Conservation (phyloP, 2,888 invertebrate genomes). For the Alviniconcha strummeri region DNA sequence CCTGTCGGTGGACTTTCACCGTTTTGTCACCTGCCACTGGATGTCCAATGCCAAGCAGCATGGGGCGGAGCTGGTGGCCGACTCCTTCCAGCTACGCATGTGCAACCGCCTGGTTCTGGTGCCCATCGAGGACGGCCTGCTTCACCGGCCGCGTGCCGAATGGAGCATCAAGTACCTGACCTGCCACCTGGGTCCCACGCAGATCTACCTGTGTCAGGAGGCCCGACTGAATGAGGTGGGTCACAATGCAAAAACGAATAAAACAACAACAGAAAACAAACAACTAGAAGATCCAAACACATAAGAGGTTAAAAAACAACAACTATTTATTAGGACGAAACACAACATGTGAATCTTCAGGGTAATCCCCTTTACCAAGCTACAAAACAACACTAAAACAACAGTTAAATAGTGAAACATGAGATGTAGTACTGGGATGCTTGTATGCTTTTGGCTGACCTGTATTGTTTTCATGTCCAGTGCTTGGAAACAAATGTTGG, state of each 20-base stretch:
- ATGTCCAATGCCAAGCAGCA: slow-evolving; percentile 97
- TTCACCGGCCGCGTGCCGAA: slow-evolving; percentile 88
- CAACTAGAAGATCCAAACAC: too few species aligned
- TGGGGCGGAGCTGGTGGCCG: slow-evolving; percentile 77
- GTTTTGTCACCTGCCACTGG: slow-evolving; percentile 90
- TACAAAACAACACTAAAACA: too few species aligned
- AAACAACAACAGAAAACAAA: too few species aligned
- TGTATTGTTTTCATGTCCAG: too few species aligned
- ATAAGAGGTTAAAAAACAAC: too few species aligned
- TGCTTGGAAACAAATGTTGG: too few species aligned
- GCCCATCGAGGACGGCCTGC: slow-evolving; percentile 86
- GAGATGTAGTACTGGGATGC: too few species aligned
- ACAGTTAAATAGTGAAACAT: too few species aligned
- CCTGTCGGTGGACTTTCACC: slow-evolving; percentile 89
- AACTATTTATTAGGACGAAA: too few species aligned
- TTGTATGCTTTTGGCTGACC: too few species aligned
- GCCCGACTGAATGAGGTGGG: slow-evolving; percentile 37
- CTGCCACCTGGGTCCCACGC: slow-evolving; percentile 83
- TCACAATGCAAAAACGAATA: neutral
- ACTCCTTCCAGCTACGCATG: slow-evolving; percentile 62
- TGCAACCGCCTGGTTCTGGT: slow-evolving; percentile 79
- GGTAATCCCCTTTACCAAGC: too few species aligned
- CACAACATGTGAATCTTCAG: too few species aligned
- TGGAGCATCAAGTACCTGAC: slow-evolving; percentile 96
- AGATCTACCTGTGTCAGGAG: slow-evolving; percentile 73